Conservation (phyloP, 2,113 vertebrate species). For the Vidua macroura region DNA sequence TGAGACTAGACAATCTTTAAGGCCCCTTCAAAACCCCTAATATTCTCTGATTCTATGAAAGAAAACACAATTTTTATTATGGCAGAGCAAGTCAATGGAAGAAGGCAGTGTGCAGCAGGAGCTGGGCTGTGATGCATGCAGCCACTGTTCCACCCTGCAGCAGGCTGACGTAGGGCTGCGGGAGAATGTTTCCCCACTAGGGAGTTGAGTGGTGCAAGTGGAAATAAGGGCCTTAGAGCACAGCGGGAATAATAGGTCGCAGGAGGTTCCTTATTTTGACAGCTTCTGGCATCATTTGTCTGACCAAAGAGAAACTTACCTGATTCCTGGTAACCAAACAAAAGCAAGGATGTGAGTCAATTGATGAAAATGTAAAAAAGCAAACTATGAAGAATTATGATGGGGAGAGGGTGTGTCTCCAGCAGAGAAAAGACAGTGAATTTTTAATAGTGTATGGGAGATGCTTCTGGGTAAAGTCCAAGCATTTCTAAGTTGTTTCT, state of each 20-base stretch:
- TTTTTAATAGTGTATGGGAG: not conserved
- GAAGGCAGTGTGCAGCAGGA: fast-evolving
- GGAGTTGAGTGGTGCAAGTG: not conserved
- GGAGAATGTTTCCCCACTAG: not conserved
- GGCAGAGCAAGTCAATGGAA: not conserved
- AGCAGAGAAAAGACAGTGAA: not conserved
- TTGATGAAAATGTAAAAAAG: not conserved
- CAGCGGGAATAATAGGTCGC: not conserved
- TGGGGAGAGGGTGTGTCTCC: not conserved
- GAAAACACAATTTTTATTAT: not conserved
- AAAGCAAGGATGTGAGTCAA: not conserved
- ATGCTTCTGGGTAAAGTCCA: not conserved
- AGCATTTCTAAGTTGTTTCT: not conserved
- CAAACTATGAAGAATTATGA: not conserved
- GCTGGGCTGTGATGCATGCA: fast-evolving
- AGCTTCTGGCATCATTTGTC: not conserved
- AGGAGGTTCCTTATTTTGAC: not conserved
- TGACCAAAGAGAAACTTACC: not conserved
- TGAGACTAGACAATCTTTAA: not conserved
- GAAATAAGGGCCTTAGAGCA: not conserved
- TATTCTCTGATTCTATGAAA: not conserved
- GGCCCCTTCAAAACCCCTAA: not conserved
- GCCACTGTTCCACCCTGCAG: not conserved
- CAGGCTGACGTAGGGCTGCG: fast-evolving
- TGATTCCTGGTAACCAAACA: not conserved